Conservation (phyloP, 1,140 invertebrate genomes). For the Bombyx mandarina region DNA sequence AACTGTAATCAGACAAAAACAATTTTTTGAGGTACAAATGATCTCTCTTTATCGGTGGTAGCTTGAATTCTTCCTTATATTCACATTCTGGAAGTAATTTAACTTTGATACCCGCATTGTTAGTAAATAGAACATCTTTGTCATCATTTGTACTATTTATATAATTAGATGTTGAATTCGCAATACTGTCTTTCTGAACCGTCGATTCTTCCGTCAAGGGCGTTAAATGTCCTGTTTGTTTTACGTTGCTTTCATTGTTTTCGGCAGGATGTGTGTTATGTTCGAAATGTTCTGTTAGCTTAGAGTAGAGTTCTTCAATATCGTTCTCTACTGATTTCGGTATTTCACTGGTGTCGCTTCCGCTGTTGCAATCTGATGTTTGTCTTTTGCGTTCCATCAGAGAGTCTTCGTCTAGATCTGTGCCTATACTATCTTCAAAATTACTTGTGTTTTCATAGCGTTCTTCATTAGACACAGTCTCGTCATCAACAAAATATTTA, state of each 20-base stretch:
- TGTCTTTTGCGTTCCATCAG: constrained; percentile 24
- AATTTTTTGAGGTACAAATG: no score
- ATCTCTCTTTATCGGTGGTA: constrained; percentile 32
- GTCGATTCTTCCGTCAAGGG: constrained; percentile 50
- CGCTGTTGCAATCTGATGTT: constrained; percentile 13
- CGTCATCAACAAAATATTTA: constrained; percentile 13
- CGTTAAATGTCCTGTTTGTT: constrained; percentile 25
- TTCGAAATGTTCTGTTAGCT: constrained; percentile 30
- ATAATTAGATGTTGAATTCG: constrained; percentile 27
- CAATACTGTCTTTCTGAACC: constrained; percentile 27
- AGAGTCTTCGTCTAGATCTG: constrained; percentile 53
- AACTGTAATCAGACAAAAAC: no score
- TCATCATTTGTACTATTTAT: constrained; percentile 13
- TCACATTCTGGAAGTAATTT: constrained; percentile 19
- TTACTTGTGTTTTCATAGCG: constrained; percentile 25
- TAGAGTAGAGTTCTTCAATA: constrained; percentile 41
- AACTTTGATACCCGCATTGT: constrained; percentile 23
- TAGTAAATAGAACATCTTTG: constrained; percentile 22
- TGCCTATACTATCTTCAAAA: constrained; percentile 25
- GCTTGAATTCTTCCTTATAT: constrained; percentile 21
- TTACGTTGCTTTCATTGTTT: constrained; percentile 11
- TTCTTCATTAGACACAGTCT: constrained; percentile 8
- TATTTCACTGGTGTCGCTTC: constrained; percentile 26
- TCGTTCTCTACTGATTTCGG: constrained; percentile 40
- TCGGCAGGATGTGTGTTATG: constrained; percentile 10